These are phyloP conservation scores for Phalacrocorax carbo DNA, from an alignment of 2,113 vertebrate genomes.

Conservation along the genomic window DNA sequence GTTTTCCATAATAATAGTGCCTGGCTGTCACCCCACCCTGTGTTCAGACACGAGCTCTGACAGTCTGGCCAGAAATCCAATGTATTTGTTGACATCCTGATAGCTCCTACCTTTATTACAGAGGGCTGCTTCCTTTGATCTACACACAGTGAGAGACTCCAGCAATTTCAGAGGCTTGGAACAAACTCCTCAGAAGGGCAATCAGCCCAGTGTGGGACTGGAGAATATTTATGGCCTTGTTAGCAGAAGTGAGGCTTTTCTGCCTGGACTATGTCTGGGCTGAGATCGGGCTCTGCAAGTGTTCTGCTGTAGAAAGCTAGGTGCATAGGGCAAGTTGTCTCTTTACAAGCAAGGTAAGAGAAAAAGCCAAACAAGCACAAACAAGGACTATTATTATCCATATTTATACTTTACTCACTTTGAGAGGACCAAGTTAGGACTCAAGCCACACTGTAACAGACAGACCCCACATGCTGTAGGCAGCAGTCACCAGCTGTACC, in stretches of 20 bases:
- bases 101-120: not conserved
- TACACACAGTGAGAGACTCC: not conserved
- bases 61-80: not conserved
- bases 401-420: not conserved
- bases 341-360: not conserved
- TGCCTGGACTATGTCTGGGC: not conserved
- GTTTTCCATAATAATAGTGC: not conserved
- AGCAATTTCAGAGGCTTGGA: not conserved
- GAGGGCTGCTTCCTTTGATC: not conserved
- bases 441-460: fast-evolving
- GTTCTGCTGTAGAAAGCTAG: not conserved
- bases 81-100: not conserved
- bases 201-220: not conserved
- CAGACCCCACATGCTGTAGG: fast-evolving
- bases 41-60: not conserved
- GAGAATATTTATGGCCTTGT: not conserved
- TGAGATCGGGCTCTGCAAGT: not conserved
- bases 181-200: not conserved
- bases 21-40: not conserved
- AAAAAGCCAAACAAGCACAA: not conserved
- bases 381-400: not conserved
- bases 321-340: not conserved
- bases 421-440: not conserved
- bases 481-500: not conserved
- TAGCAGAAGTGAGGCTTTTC: not conserved